Base-by-base conservation (phyloP, 1,140 invertebrate species). In the Rhopalosiphum maidis region DNA sequence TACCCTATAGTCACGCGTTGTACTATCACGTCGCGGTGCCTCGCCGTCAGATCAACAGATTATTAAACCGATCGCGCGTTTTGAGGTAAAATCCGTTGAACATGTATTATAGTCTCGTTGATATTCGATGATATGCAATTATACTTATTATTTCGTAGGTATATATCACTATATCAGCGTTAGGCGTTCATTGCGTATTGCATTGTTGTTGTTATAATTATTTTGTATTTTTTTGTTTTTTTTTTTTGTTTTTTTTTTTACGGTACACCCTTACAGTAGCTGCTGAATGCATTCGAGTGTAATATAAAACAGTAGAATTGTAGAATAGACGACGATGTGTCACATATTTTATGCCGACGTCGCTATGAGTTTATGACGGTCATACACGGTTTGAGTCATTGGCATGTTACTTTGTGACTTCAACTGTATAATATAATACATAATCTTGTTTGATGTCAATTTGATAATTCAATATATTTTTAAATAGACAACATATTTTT, bases 11-110 rank as follows among this genome's bases (percentile, higher is more conserved):
- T 30, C n/a, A 54, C 87, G 51, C 46, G 46, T 25, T 9, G 18
- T 89, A 89, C 37, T 55, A 55, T 89, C 48, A 54, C 48, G 21
- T 54, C 87, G 87, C 30, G 86, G 86, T n/a, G 86, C 35, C n/a
- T 89, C 48, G 48, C 35, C 87, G 51, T 55, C 87, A 55, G 87
- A 89, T 89, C 87, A 89, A 89, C 87, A 89, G 87, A 89, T 89
- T 89, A 89, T 68, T 55, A 87, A 89, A 25, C 87, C 87, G 86
- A 37, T 54, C 48, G 23, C 87, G n/a, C 48, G 87, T 88, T 88
- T 54, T 54, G 87, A 89, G 87, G 87, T 89, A 89, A 89, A 89
- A 87, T 48, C 87, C 87, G 87, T 54, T 54, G 35, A 25, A 55
- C 37, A 54, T 88, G 37, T 48, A 41, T 41, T 41, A 41, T 41